These are phyloP conservation scores for Campoletis raptor DNA, from an alignment of 2,888 invertebrate genomes.

Conservation along the genomic window DNA sequence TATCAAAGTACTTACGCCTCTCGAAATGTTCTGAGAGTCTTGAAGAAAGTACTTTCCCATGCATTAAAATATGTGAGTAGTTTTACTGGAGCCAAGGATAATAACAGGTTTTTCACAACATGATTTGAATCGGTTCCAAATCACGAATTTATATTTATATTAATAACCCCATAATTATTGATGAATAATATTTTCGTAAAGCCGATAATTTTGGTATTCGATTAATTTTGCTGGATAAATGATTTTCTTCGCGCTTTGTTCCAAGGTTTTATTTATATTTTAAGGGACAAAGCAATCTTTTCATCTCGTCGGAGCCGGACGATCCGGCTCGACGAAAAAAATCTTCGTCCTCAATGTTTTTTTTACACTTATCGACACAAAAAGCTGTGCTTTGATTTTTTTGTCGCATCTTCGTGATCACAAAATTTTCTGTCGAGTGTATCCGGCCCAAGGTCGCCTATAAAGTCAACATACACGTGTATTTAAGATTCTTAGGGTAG, in stretches of 20 bases:
- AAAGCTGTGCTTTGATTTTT: neutral
- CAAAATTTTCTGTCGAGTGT: conserved; percentile 36
- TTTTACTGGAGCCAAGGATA: neutral
- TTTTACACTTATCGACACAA: neutral
- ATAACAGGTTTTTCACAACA: conserved; percentile 5
- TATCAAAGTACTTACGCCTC: neutral
- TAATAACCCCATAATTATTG: neutral
- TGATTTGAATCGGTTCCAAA: neutral
- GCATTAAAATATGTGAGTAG: conserved; percentile 44
- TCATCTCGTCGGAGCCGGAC: neutral
- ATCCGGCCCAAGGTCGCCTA: conserved; percentile 56
- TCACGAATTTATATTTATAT: neutral
- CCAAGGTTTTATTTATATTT: neutral
- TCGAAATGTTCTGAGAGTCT: conserved; percentile 70
- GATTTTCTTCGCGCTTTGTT: neutral
- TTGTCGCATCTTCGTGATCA: conserved; percentile 30
- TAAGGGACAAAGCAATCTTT: neutral
- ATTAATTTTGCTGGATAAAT: neutral
- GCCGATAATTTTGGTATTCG: neutral
- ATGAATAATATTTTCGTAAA: neutral
- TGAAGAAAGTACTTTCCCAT: conserved; percentile 77
- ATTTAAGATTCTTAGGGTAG: conserved; percentile 56
- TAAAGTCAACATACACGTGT: conserved; percentile 17
- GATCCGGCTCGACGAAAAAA: neutral
- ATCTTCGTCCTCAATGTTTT: neutral